Evolutionary conservation across 2,797 vertebrate genomes (phyloP), one percentile per base, ranked within the genome.

Genomic region (Leptoclinus maculatus): DNA sequence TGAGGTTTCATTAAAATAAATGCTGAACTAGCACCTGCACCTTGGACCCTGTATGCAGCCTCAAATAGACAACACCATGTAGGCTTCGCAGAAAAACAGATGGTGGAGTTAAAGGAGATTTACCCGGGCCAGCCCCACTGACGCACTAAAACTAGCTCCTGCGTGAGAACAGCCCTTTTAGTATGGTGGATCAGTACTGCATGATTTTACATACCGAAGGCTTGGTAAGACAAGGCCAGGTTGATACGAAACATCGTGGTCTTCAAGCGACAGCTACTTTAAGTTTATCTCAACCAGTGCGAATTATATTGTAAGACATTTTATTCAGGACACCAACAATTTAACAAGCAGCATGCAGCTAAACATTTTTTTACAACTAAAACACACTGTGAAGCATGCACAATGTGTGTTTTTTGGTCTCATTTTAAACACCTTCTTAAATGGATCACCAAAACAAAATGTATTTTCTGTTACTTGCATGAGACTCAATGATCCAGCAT

Each of bases 251-350:
- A 19, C 25, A 32, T 2, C 9, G 6, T 41, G 57, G 38, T 32
- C 2, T 54, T 60, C 13, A 36, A 54, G 14, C 21, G 36, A 16
- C 27, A 41, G 2, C 1, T n/a, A n/a, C 16, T 60, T 39, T 16
- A 25, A 5, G 7, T 14, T 36, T 10, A 47, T 21, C 62, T 34
- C 23, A 54, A 27, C 11, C 47, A n/a, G 27, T 36, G 12, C 4
- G 4, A n/a, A n/a, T n/a, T n/a, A n/a, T 23, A 51, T 23, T 60
- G 14, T 51, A 13, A 25, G 25, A 54, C 53, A 71, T 60, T 85
- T 83, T 73, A 79, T 83, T 79, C 9, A 65, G 68, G 11, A 53
- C 2, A 4, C 12, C 3, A 29, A n/a, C 13, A 25, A n/a, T 71
- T 71, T 39, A 11, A 64, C 32, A 60, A 56, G 25, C 11, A 60